These are phyloP conservation scores for Pseudococcus viburni DNA, from an alignment of 2,888 invertebrate genomes.

Conservation along the genomic window DNA sequence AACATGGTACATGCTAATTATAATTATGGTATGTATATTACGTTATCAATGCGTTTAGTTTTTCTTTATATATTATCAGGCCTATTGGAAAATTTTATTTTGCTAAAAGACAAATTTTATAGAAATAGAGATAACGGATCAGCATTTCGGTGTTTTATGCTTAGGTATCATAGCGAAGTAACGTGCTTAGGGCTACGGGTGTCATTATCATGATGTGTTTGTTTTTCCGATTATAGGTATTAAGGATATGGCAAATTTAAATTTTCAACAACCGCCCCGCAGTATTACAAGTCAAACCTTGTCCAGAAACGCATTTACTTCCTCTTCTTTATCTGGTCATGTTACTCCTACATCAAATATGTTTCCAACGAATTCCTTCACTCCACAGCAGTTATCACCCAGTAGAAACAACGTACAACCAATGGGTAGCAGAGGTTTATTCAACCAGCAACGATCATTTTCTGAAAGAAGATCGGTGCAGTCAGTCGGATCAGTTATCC, in stretches of 20 bases:
- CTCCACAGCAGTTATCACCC: slow-evolving; percentile 71
- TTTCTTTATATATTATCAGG: slow-evolving; percentile 43
- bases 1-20: slow-evolving; percentile 64
- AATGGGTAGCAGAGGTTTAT: slow-evolving; percentile 74
- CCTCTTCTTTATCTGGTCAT: slow-evolving; percentile 81
- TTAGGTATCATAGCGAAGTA: neutral
- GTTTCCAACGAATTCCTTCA: slow-evolving; percentile 73
- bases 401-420: slow-evolving; percentile 71
- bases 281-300: slow-evolving; percentile 85
- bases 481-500: slow-evolving; percentile 73
- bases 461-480: slow-evolving; percentile 82
- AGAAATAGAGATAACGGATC: slow-evolving; percentile 40
- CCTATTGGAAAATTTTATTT: slow-evolving; percentile 17
- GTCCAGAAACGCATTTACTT: slow-evolving; percentile 78
- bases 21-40: slow-evolving; percentile 60
- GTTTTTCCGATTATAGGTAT: slow-evolving; percentile 68
- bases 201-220: neutral
- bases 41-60: slow-evolving; percentile 52
- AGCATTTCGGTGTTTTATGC: slow-evolving; percentile 53
- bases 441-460: slow-evolving; percentile 86
- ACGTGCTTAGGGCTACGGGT: neutral
- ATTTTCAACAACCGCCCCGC: slow-evolving; percentile 90
- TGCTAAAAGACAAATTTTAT: neutral
- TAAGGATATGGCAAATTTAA: slow-evolving; percentile 93
- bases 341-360: slow-evolving; percentile 81